Evolutionary conservation across 2,888 invertebrate genomes (phyloP).

Genomic region (Protophormia terraenovae): DNA sequence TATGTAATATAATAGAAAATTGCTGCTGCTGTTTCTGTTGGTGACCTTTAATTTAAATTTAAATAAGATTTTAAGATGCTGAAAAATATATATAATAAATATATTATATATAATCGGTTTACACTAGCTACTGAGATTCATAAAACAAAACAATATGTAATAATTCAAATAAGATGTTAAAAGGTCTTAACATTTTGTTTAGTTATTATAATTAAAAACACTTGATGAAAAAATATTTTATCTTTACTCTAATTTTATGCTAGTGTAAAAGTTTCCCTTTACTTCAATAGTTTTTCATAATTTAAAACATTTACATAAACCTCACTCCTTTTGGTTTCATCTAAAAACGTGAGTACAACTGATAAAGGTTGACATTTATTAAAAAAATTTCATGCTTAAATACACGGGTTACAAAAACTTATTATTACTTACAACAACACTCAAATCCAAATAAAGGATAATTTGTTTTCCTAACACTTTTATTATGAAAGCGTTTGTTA

Average conservation of each 20-base stretch:
- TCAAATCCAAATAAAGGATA: background rate
- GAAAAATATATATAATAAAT: background rate
- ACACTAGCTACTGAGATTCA: background rate
- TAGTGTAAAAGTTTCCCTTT: background rate
- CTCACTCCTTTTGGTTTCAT: background rate
- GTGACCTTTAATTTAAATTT: conserved; percentile 27
- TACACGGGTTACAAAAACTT: background rate
- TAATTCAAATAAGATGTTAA: too few relatives aligned
- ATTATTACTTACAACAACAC: background rate
- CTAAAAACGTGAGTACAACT: background rate
- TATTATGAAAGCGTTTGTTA: background rate
- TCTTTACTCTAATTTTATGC: background rate
- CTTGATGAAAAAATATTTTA: too few relatives aligned
- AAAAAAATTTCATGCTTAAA: background rate
- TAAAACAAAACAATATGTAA: background rate
- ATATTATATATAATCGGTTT: background rate
- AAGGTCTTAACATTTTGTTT: too few relatives aligned
- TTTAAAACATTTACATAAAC: background rate
- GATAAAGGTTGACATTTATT: background rate
- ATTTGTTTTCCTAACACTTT: background rate
- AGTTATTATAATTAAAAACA: too few relatives aligned
- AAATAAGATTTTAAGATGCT: background rate
- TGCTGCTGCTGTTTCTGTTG: background rate
- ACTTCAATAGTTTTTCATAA: background rate
- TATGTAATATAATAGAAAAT: background rate